phyloP scores from a whole-genome alignment of 2,113 vertebrate genomes.

The Tyto alba region DNA sequence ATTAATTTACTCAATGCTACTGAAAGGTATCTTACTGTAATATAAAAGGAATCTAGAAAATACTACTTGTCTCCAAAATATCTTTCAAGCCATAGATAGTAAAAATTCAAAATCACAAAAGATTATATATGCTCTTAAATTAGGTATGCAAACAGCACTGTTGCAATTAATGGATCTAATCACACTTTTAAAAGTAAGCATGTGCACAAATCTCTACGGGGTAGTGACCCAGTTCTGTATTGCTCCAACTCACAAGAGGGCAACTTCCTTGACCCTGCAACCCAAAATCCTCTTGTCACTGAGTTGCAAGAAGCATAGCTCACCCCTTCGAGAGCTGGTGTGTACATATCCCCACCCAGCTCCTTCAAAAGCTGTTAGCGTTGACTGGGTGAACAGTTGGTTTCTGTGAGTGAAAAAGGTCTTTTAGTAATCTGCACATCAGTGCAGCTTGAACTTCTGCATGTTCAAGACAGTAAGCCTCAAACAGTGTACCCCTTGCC shows the following conservation, averaged over 20 bases:
- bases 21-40: not conserved
- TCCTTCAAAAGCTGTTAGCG: fast-evolving
- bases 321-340: not conserved
- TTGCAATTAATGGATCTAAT: not conserved
- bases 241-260: conserved; percentile 9
- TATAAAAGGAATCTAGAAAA: not conserved
- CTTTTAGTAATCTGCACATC: not conserved
- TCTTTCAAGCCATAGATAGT: not conserved
- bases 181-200: not conserved
- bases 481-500: not conserved
- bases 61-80: not conserved
- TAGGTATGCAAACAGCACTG: not conserved
- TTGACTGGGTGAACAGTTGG: not conserved
- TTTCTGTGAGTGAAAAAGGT: not conserved
- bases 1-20: not conserved
- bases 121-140: not conserved
- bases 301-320: not conserved
- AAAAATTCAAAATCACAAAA: not conserved
- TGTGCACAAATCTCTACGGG: not conserved
- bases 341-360: not conserved
- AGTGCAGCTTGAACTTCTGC: not conserved
- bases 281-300: conserved; percentile 7
- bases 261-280: conserved; percentile 30
- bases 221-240: not conserved
- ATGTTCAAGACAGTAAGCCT: not conserved